phyloP scores from a whole-genome alignment of 2,888 invertebrate species.

The Dendrolimus pini region DNA sequence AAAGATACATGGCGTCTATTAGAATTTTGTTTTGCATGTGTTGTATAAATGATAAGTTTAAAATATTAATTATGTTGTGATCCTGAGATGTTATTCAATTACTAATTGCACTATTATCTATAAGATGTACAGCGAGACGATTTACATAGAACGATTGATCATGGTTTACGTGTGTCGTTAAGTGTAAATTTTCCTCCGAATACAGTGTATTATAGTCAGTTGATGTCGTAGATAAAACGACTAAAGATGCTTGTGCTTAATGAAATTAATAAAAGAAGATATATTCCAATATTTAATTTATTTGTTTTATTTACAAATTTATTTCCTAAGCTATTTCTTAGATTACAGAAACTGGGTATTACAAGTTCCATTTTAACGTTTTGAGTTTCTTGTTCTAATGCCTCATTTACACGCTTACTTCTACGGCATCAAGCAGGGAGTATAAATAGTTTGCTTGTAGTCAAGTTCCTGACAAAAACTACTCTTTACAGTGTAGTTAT shows the following conservation, averaged over 20 bases:
- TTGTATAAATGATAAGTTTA: conserved; percentile 24
- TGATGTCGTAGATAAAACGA: conserved; percentile 23
- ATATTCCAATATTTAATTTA: conserved; percentile 20
- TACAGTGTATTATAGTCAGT: conserved; percentile 4
- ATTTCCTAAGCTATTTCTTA: neutral
- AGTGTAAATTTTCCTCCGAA: neutral
- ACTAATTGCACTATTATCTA: conserved; percentile 50
- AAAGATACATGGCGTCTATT: conserved; percentile 8
- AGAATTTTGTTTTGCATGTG: conserved; percentile 34
- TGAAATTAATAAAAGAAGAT: conserved; percentile 30
- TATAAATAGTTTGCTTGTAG: too few relatives aligned
- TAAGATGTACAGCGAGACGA: conserved; percentile 4
- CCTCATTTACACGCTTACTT: too few relatives aligned
- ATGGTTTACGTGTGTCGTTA: neutral
- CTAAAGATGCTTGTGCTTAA: conserved; percentile 59
- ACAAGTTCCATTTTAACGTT: neutral
- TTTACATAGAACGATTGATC: neutral
- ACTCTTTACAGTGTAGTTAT: too few relatives aligned
- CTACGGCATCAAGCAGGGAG: too few relatives aligned
- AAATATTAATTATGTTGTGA: conserved; percentile 50
- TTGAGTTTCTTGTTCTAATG: too few relatives aligned
- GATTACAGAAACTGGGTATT: neutral
- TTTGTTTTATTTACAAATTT: conserved; percentile 19
- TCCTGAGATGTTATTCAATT: conserved; percentile 49
- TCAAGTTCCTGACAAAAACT: too few relatives aligned